Conservation (phyloP, 1,140 invertebrate species). For the Eueides isabella region DNA sequence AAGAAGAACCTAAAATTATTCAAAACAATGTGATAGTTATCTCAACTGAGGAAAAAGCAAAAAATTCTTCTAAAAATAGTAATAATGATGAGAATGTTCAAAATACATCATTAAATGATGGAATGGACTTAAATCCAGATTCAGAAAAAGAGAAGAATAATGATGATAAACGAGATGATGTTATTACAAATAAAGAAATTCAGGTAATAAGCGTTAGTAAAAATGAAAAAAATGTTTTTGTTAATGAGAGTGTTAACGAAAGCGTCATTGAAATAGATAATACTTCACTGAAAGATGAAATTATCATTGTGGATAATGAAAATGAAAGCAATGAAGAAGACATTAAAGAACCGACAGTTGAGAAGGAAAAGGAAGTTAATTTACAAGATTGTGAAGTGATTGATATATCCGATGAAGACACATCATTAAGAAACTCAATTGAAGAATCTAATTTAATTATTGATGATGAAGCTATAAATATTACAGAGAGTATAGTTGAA, state of each 20-base stretch:
- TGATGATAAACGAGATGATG: conserved; percentile 2
- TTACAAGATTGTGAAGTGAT: neutral
- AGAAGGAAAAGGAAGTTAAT: neutral
- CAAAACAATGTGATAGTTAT: neutral
- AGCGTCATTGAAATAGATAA: neutral
- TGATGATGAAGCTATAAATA: conserved; percentile 1
- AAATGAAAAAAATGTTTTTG: neutral
- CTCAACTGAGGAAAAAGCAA: neutral
- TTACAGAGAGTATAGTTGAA: neutral
- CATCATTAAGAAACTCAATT: neutral
- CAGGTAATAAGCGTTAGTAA: neutral
- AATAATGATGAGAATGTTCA: neutral
- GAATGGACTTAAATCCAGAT: neutral
- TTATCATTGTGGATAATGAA: neutral
- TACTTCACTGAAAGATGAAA: neutral
- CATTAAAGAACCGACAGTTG: neutral
- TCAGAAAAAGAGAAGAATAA: neutral
- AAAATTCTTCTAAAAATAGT: neutral
- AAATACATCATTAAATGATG: neutral
- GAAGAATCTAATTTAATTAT: conserved; percentile 7
- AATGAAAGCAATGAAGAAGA: neutral
- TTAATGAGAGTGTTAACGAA: neutral
- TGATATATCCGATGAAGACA: neutral
- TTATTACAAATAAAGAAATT: neutral
- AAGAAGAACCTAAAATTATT: neutral